Evolutionary conservation across 1,140 invertebrate genomes (phyloP).

Genomic region (Mylabris phalerata): DNA sequence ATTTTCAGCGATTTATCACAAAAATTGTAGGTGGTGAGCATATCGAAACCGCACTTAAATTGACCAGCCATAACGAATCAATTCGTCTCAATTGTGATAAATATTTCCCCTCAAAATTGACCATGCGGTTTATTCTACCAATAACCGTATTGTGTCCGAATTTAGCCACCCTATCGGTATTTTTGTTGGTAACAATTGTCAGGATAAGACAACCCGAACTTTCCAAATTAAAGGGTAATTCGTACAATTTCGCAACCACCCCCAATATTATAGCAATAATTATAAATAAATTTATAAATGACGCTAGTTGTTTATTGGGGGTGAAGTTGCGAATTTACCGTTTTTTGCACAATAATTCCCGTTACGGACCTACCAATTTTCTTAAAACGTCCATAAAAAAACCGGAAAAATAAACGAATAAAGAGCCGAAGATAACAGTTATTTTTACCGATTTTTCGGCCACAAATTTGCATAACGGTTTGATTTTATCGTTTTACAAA

Average conservation of each 20-base stretch:
- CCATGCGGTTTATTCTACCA: slow-evolving; percentile 28
- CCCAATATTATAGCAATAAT: too few relatives aligned
- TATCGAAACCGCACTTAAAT: background rate
- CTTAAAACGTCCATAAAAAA: background rate
- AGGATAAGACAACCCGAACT: too few relatives aligned
- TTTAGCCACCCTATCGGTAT: too few relatives aligned
- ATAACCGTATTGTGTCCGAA: background rate
- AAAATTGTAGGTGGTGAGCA: background rate
- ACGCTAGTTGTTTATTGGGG: too few relatives aligned
- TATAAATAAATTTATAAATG: too few relatives aligned
- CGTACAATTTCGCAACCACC: too few relatives aligned
- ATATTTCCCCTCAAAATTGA: slow-evolving; percentile 22
- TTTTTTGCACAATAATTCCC: background rate
- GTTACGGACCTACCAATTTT: too few relatives aligned
- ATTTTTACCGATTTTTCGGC: background rate
- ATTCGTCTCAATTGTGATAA: slow-evolving; percentile 23
- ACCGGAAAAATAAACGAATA: background rate
- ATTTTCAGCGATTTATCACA: too few relatives aligned
- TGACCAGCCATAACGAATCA: slow-evolving; percentile 4
- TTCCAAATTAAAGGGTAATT: too few relatives aligned
- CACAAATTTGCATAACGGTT: background rate
- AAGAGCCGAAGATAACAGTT: too few relatives aligned
- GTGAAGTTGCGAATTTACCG: background rate
- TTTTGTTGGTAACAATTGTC: too few relatives aligned
- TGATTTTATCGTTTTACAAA: background rate